Evolutionary conservation across 1,140 invertebrate genomes (phyloP).

Genomic region (Zaprionus ghesquierei): DNA sequence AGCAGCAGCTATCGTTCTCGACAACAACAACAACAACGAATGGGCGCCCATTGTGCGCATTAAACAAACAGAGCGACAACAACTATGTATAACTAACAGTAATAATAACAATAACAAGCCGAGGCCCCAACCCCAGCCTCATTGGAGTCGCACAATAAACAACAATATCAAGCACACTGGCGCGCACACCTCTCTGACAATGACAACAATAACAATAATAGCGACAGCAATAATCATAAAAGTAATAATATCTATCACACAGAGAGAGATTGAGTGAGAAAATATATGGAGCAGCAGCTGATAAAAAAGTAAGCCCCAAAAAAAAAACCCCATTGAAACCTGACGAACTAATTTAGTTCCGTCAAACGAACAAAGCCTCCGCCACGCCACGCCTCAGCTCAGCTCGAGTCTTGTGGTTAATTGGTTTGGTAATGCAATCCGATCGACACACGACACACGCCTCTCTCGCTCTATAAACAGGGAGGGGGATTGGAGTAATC

Average conservation of each 20-base stretch:
- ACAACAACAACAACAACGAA: background rate
- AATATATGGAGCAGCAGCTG: conserved; percentile 4
- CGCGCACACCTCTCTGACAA: background rate
- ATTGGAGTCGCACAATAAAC: background rate
- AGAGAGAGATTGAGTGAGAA: conserved; percentile 3
- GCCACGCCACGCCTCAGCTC: background rate
- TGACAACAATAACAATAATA: conserved; percentile 28
- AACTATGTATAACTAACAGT: conserved; percentile 3
- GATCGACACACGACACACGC: background rate
- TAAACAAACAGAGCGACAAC: background rate
- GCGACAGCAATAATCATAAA: conserved; percentile 37
- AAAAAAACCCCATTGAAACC: conserved; percentile 37
- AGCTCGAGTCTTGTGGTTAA: conserved; percentile 19
- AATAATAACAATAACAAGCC: conserved; percentile 5
- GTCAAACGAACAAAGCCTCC: background rate
- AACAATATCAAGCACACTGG: conserved; percentile 21
- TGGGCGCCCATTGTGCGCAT: background rate
- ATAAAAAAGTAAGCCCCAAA: conserved; percentile 47
- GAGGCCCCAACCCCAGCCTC: conserved; percentile 6
- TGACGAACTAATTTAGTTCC: conserved; percentile 18
- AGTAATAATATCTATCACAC: conserved; percentile 27
- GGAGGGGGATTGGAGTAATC: conserved; percentile 31
- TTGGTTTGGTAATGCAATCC: conserved; percentile 28
- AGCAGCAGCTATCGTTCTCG: no score
- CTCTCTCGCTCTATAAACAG: no score